A percentile compares a stretch with the other conserved stretches of the same genome.
Conservation (phyloP, 2,888 invertebrate genomes). For the Epiperipatus broadwayi region DNA sequence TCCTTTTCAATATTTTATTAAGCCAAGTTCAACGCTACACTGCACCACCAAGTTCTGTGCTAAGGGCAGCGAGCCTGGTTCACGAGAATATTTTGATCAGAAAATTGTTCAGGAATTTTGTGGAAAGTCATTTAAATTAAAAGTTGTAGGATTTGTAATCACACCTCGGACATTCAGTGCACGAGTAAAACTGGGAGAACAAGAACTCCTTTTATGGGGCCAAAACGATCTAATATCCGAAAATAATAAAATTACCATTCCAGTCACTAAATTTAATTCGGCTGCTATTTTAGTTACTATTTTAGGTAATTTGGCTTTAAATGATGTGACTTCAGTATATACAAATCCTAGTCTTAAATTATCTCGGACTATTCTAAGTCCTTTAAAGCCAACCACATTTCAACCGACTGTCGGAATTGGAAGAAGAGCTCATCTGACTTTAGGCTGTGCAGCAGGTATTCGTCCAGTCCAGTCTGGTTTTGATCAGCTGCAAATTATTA, state of each 20-base stretch:
- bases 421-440: slow-evolving; percentile 22
- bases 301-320: too few species aligned
- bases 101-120: slow-evolving; percentile 19
- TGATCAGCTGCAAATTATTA: slow-evolving; percentile 20
- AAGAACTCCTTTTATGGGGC: slow-evolving; percentile 22
- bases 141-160: slow-evolving; percentile 23
- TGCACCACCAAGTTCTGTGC: slow-evolving; percentile 25
- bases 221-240: too few species aligned
- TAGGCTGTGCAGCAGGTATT: slow-evolving; percentile 21
- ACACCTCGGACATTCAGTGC: slow-evolving; percentile 25
- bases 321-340: too few species aligned
- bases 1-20: not conserved
- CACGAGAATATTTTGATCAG: slow-evolving; percentile 19
- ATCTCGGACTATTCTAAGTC: too few species aligned
- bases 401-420: slow-evolving; percentile 17
- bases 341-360: too few species aligned
- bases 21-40: too few species aligned
- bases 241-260: too few species aligned
- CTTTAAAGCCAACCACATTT: too few species aligned
- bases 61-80: slow-evolving; percentile 18
- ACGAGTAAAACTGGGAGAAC: slow-evolving; percentile 22
- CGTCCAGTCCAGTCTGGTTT: slow-evolving; percentile 21
- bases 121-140: slow-evolving; percentile 20
- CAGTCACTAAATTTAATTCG: too few species aligned
- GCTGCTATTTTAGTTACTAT: too few species aligned